These are phyloP conservation scores for Caenorhabditis sp. DNA, from an alignment of 2,888 invertebrate genomes.

Conservation along the genomic window DNA sequence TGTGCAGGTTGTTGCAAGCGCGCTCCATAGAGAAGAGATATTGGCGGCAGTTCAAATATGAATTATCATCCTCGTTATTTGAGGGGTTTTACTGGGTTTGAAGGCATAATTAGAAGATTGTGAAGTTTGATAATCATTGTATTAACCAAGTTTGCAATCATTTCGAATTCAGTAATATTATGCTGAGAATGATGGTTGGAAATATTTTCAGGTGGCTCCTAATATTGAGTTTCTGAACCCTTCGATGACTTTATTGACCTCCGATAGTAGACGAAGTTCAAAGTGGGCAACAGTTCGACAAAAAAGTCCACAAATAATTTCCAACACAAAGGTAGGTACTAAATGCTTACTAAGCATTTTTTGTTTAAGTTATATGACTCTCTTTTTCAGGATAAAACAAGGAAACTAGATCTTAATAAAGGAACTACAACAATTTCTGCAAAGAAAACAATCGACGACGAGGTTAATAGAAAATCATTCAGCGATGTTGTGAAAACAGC, in stretches of 20 bases:
- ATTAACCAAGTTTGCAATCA: no score
- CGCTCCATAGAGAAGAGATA: no score
- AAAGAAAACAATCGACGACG: neutral
- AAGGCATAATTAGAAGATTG: no score
- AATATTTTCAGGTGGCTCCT: neutral
- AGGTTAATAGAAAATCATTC: slow-evolving; percentile 18
- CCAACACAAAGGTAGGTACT: no score
- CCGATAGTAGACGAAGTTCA: neutral
- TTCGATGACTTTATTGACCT: neutral
- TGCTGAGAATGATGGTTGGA: no score
- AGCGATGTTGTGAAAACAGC: slow-evolving; percentile 51
- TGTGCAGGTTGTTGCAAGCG: no score
- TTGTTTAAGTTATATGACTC: neutral
- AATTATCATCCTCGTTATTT: no score
- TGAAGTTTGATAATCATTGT: no score
- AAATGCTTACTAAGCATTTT: neutral
- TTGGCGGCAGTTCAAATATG: no score
- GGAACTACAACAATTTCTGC: neutral
- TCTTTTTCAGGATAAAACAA: slow-evolving; percentile 14
- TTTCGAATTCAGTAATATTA: no score
- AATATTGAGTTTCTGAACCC: neutral
- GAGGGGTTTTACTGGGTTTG: no score
- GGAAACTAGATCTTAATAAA: slow-evolving; percentile 33
- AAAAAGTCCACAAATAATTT: slow-evolving; percentile 1
- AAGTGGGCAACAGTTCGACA: slow-evolving; percentile 2